These are phyloP conservation scores for Nerophis ophidion DNA, from an alignment of 2,113 vertebrate genomes.

Conservation along the genomic window DNA sequence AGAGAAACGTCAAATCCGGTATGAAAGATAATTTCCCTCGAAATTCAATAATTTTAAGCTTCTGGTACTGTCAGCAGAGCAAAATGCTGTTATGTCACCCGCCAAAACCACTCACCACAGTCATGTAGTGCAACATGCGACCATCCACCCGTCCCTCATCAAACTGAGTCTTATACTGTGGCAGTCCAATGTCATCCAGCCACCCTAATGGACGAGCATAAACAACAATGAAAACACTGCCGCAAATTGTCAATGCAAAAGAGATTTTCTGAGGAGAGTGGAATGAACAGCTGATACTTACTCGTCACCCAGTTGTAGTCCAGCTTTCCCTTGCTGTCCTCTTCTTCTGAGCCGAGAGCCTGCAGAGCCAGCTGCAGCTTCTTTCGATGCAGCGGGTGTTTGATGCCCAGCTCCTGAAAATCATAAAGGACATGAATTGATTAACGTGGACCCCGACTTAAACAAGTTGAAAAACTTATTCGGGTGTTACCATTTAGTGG, in stretches of 20 bases:
- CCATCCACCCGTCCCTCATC: slow-evolving; percentile 93
- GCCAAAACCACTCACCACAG: slow-evolving; percentile 76
- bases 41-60: no score
- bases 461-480: no score
- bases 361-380: slow-evolving; percentile 95
- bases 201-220: slow-evolving; percentile 74
- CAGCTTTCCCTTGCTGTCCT: slow-evolving; percentile 88
- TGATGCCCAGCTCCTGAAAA: slow-evolving; percentile 91
- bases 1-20: no score
- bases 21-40: no score
- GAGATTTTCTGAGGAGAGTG: not conserved
- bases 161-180: slow-evolving; percentile 98
- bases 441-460: no score
- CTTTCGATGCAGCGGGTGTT: slow-evolving; percentile 88
- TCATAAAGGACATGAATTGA: not conserved
- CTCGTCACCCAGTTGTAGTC: slow-evolving; percentile 98
- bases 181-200: slow-evolving; percentile 96
- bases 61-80: not conserved
- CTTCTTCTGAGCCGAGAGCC: slow-evolving; percentile 92
- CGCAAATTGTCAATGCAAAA: not conserved
- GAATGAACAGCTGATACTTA: slow-evolving; percentile 61
- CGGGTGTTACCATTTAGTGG: no score
- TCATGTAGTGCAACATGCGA: slow-evolving; percentile 97
- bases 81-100: not conserved
- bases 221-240: not conserved